Conservation (phyloP, 2,113 vertebrate species). For the Nicator chloris region DNA sequence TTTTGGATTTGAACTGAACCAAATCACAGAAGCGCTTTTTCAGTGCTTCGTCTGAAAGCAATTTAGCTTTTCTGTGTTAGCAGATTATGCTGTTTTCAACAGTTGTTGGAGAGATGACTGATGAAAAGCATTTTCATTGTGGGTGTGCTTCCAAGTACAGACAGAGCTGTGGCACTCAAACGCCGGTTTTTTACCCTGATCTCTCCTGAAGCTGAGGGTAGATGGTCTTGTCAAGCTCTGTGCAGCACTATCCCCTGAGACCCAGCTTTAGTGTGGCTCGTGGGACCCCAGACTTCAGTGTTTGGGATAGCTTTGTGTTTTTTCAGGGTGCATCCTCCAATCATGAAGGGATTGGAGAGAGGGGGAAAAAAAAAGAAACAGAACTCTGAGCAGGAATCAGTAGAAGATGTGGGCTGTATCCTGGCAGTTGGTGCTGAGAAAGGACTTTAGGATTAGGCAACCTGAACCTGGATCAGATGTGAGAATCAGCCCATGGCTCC, state of each 20-base stretch:
- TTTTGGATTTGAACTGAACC: background rate
- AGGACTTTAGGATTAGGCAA: background rate
- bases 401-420: background rate
- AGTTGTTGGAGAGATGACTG: conserved; percentile 38
- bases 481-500: background rate
- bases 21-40: background rate
- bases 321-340: background rate
- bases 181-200: background rate
- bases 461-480: background rate
- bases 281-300: background rate
- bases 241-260: background rate
- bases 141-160: conserved; percentile 12
- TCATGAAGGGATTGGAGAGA: background rate
- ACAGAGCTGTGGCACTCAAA: background rate
- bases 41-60: conserved; percentile 40
- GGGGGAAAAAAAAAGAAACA: accelerated
- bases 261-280: background rate
- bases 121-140: conserved; percentile 22
- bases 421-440: background rate
- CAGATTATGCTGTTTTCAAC: conserved; percentile 55
- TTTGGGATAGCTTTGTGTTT: background rate
- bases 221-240: background rate
- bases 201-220: background rate
- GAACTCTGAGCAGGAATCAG: background rate
- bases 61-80: conserved; percentile 57